phyloP scores from a whole-genome alignment of 2,888 invertebrate genomes.

The Acleris emargana region DNA sequence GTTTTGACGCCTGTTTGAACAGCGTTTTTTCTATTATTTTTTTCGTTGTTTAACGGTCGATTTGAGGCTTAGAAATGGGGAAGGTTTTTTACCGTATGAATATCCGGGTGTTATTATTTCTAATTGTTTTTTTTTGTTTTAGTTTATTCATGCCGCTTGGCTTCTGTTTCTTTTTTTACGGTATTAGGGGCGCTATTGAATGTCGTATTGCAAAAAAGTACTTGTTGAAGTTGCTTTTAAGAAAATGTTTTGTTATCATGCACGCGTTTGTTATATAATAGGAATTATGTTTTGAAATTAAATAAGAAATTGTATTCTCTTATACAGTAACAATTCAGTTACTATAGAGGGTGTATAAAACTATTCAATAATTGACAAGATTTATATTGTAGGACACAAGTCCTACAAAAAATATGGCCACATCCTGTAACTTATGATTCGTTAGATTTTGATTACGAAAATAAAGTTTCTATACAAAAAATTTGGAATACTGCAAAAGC shows the following conservation, averaged over 20 bases:
- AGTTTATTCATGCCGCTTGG: constrained; percentile 18
- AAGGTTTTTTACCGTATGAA: constrained; percentile 49
- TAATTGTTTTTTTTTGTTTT: constrained; percentile 36
- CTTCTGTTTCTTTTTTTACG: constrained; percentile 2
- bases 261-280: too few species aligned
- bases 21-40: constrained; percentile 45
- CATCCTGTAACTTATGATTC: too few species aligned
- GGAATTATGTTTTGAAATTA: too few species aligned
- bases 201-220: not conserved
- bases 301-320: too few species aligned
- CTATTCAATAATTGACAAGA: too few species aligned
- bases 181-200: not conserved
- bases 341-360: too few species aligned
- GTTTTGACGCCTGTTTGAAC: constrained; percentile 29
- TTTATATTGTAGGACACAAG: too few species aligned
- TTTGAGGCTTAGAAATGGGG: constrained; percentile 50
- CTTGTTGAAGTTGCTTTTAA: not conserved
- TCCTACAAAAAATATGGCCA: too few species aligned
- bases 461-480: too few species aligned
- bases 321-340: too few species aligned
- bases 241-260: not conserved
- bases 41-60: constrained; percentile 69
- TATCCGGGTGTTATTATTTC: constrained; percentile 38
- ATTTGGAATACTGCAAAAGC: too few species aligned
- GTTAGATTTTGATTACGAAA: too few species aligned